A percentile compares a stretch with the other conserved stretches of the same genome.
phyloP scores from a whole-genome alignment of 2,888 invertebrate genomes.

The Orthosia cruda region DNA sequence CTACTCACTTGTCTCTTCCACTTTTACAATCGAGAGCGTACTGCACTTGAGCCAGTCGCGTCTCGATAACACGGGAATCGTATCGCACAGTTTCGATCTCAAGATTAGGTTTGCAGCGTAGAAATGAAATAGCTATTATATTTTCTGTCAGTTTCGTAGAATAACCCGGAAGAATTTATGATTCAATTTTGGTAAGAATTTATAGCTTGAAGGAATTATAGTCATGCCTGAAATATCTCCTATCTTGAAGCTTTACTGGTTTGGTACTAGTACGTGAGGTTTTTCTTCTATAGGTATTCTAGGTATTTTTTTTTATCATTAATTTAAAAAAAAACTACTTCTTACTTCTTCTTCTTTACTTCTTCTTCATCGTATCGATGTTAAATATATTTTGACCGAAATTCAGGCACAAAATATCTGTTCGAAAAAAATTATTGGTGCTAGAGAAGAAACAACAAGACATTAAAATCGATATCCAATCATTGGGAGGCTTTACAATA shows the following conservation, averaged over 20 bases:
- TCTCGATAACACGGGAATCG: constrained; percentile 24
- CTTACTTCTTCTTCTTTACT: no score
- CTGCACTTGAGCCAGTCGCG: constrained; percentile 34
- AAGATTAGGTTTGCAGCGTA: constrained; percentile 26
- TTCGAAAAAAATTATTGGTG: neutral
- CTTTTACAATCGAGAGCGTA: constrained; percentile 21
- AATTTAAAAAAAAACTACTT: no score
- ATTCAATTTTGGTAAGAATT: neutral
- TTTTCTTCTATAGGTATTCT: no score
- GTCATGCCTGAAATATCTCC: neutral
- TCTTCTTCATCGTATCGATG: no score
- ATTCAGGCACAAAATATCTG: neutral
- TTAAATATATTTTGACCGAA: neutral
- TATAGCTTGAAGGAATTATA: neutral
- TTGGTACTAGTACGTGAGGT: no score
- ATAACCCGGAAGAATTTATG: neutral
- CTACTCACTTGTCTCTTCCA: constrained; percentile 7
- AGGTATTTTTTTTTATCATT: no score
- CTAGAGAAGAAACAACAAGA: neutral
- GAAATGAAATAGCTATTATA: constrained; percentile 28
- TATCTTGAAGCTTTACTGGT: neutral
- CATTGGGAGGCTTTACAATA: constrained; percentile 29
- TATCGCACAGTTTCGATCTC: constrained; percentile 42
- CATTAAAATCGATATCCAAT: constrained; percentile 56
- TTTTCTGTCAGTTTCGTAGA: neutral